Evolutionary conservation across 2,888 invertebrate genomes (phyloP), one percentile per base, ranked within the genome.

Genomic region (Sussaba pulchella): DNA sequence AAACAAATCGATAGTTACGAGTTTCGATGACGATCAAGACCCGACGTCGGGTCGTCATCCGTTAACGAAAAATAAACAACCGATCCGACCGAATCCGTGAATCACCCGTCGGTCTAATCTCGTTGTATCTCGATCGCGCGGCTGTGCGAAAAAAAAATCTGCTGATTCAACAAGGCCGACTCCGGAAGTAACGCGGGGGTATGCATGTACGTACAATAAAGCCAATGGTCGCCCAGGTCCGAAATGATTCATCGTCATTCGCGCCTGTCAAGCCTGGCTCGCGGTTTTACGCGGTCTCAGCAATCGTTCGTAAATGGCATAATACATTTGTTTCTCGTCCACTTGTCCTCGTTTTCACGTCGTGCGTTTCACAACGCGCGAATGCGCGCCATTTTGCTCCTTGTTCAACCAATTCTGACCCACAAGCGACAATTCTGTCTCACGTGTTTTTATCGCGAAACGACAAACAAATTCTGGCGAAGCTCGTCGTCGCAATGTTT

Each of bases 161-260:
- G 86, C 86, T 89, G 89, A 90, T 88, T 90, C 89, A 89, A 85
- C 87, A 59, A 81, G 67, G 78, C 87, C 87, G 61, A 82, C 70
- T 76, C 87, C 86, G 88, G 89, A 89, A 88, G 87, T 85, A 85
- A 71, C 84, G 83, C 83, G 84, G 79, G 79, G 47, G 64, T 66
- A 36, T 81, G 69, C 59, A 43, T 78, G 79, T 83, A 81, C 83
- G n/a, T n/a, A n/a, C n/a, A n/a, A 78, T 82, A 83, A 82, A 83
- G 82, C 75, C 79, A 78, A 84, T 83, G 83, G 82, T 85, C 82
- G 83, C 77, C 52, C 24, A 47, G 24, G 41, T 77, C 84, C 82
- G 84, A 69, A 14, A 63, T 83, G 76, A 84, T 52, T 84, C 81
- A 84, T 81, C 77, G 70, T 64, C 67, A 52, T 26, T 63, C 47